phyloP scores from a whole-genome alignment of 2,888 invertebrate genomes.

The Enchytraeus crypticus region DNA sequence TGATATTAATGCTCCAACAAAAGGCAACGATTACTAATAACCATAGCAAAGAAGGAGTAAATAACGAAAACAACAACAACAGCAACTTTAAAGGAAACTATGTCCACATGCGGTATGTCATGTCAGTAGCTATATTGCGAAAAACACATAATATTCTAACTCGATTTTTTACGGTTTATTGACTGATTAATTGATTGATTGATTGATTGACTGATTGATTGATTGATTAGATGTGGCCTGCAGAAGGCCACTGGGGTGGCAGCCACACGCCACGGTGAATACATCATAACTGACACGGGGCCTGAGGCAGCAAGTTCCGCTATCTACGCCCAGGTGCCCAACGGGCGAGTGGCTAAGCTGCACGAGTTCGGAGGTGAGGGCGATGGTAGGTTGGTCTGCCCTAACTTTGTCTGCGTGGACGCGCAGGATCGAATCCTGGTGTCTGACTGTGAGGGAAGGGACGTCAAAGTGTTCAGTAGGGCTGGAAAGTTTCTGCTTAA shows the following conservation, averaged over 20 bases:
- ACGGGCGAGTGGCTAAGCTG: constrained; percentile 2
- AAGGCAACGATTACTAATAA: too few relatives aligned
- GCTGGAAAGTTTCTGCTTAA: constrained; percentile 11
- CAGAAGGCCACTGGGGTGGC: constrained; percentile 10
- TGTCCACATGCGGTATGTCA: too few relatives aligned
- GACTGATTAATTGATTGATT: too few relatives aligned
- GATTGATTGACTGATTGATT: too few relatives aligned
- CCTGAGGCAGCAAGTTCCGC: neutral
- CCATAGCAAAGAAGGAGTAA: too few relatives aligned
- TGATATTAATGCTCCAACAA: too few relatives aligned
- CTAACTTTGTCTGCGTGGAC: constrained; percentile 19
- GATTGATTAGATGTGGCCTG: neutral
- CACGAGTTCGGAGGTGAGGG: constrained; percentile 16
- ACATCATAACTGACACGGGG: constrained; percentile 18
- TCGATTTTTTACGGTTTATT: too few relatives aligned
- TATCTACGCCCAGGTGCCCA: constrained; percentile 1
- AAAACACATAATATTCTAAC: too few relatives aligned
- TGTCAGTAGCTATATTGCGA: too few relatives aligned
- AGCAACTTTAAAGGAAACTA: too few relatives aligned
- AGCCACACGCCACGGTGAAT: constrained; percentile 12
- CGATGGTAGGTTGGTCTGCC: constrained; percentile 8
- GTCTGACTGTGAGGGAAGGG: constrained; percentile 14
- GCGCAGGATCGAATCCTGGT: constrained; percentile 16
- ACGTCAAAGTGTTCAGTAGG: constrained; percentile 15
- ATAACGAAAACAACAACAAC: too few relatives aligned